These are phyloP conservation scores for Aspidoscelis tigris DNA, from an alignment of 2,113 vertebrate genomes.

Conservation along the genomic window DNA sequence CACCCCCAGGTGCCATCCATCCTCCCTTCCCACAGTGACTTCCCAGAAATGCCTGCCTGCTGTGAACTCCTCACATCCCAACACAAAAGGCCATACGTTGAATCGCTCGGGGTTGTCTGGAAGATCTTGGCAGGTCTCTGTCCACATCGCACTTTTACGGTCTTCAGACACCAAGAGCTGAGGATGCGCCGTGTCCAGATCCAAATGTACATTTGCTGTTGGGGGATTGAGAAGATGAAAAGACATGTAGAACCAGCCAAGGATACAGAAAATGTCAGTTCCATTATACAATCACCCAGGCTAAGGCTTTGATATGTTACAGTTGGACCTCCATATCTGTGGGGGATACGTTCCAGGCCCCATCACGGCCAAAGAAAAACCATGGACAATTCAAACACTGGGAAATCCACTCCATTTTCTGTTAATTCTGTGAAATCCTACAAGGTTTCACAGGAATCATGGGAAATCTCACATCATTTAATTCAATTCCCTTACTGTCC, in stretches of 20 bases:
- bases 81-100: slow-evolving; percentile 76
- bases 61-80: slow-evolving; percentile 80
- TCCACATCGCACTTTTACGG: slow-evolving; percentile 79
- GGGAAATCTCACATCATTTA: no score
- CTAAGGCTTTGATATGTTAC: no score
- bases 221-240: slow-evolving; percentile 63
- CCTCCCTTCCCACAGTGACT: not conserved
- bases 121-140: slow-evolving; percentile 63
- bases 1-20: not conserved
- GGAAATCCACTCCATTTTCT: no score
- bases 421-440: no score
- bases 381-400: no score
- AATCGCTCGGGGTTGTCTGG: slow-evolving; percentile 78
- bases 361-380: no score
- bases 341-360: no score
- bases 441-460: no score
- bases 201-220: slow-evolving; percentile 36
- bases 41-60: slow-evolving; percentile 1
- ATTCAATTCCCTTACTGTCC: no score
- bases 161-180: slow-evolving; percentile 65
- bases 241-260: slow-evolving; percentile 18
- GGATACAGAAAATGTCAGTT: not conserved
- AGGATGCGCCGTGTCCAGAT: not conserved
- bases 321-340: no score
- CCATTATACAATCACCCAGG: no score